phyloP scores from a whole-genome alignment of 2,113 vertebrate genomes.

The Glaucomys volans region DNA sequence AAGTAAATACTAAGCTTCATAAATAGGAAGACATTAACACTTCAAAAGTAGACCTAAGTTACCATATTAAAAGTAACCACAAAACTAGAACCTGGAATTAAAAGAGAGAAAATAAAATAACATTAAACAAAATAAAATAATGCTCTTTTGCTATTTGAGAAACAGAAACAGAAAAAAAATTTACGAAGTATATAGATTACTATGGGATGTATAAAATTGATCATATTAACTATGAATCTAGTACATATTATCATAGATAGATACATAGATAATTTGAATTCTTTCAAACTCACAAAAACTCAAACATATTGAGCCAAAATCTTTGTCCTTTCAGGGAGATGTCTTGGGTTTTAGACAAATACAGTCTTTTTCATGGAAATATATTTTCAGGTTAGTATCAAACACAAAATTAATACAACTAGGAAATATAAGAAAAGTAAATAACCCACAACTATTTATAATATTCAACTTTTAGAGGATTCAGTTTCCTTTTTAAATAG shows the following conservation, averaged over 20 bases:
- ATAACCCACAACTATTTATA: not conserved
- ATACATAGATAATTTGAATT: not conserved
- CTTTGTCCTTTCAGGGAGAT: not conserved
- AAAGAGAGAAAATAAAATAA: not conserved
- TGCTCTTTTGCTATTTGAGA: not conserved
- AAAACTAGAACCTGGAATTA: not conserved
- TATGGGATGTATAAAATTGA: not conserved
- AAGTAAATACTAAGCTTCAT: not conserved
- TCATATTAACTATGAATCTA: not conserved
- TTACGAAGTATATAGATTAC: not conserved
- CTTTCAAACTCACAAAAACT: not conserved
- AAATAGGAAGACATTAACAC: not conserved
- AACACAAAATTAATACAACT: not conserved
- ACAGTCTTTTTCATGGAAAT: not conserved
- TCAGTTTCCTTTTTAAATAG: conserved; percentile 36
- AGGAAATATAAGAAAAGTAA: not conserved
- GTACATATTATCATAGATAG: not conserved
- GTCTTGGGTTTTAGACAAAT: not conserved
- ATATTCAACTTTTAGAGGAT: not conserved
- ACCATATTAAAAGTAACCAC: not conserved
- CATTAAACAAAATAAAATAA: too few relatives aligned
- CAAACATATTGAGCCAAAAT: not conserved
- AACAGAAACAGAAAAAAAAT: not conserved
- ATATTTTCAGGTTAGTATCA: conserved; percentile 1
- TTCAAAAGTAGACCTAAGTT: not conserved